Evolutionary conservation across 2,113 vertebrate genomes (phyloP), one percentile per base, ranked within the genome.

Genomic region (Melanostigma gelatinosum): DNA sequence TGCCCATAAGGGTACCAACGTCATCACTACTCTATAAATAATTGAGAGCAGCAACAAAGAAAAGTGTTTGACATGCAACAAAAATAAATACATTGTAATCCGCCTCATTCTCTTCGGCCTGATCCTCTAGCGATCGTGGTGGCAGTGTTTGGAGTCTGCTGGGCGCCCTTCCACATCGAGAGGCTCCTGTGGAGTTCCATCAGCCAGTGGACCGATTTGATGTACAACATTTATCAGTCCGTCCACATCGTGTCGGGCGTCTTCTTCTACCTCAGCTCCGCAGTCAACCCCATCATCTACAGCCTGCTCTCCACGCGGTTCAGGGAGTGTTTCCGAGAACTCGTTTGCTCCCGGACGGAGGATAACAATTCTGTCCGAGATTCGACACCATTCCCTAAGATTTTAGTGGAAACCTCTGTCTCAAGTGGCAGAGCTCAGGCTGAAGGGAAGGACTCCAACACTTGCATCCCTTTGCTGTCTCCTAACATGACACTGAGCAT

Each of bases 181-280:
- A 92, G 94, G 1, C 80, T 95, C 52, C 91, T 95, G 87, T 95
- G 94, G 94, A 95, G 93, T 29, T 95, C 92, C 75, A 86, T 95
- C 90, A 93, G 89, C 15, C 92, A 89, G 68, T 96, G 95, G 94
- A 95, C 90, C 3, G 93, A 95, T 64, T 6, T 91, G 85, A 94
- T 95, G 93, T 90, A 94, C 83, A 84, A 79, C 20, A 9, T 94
- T 55, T 95, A 95, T 55, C 92, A 95, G 87, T 94, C 94, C 1
- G 93, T 96, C 79, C 95, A 96, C 91, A 92, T 96, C 78, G 68
- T 95, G 40, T 95, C 95, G 0, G 94, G 93, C 0, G 66, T 95
- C 81, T 85, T 96, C 71, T 95, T 96, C 88, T 94, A 94, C 87
- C 93, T 95, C 84, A 96, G 94, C 90, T 94, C 94, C 0, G 94